A percentile compares a stretch with the other conserved stretches of the same genome.
Evolutionary conservation across 2,113 vertebrate genomes (phyloP).

Genomic region (Leuciscus idus): DNA sequence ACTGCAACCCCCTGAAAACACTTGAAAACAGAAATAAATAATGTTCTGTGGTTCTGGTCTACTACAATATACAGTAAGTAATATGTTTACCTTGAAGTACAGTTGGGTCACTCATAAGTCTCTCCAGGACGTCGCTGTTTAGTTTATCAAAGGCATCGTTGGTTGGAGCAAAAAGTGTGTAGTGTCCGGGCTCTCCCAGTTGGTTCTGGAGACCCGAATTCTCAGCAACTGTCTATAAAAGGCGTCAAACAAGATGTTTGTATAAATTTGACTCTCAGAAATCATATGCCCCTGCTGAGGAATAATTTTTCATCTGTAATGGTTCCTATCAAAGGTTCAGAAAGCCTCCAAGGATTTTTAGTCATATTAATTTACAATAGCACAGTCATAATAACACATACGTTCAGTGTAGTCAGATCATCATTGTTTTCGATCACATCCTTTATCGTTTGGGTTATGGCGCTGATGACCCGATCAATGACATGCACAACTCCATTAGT

Average conservation of each 20-base stretch:
- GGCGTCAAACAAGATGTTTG: slow-evolving; percentile 15
- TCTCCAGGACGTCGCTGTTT: slow-evolving; percentile 77
- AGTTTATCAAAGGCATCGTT: slow-evolving; percentile 87
- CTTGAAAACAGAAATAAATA: neutral
- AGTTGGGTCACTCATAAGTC: slow-evolving; percentile 84
- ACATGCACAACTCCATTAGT: slow-evolving; percentile 97
- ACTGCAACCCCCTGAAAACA: neutral
- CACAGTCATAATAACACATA: slow-evolving; percentile 64
- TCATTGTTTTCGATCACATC: slow-evolving; percentile 82
- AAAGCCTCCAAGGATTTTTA: neutral
- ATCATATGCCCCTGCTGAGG: neutral
- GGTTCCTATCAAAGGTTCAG: no score
- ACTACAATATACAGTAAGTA: neutral
- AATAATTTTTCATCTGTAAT: neutral
- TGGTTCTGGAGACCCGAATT: slow-evolving; percentile 80
- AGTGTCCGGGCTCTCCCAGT: slow-evolving; percentile 86
- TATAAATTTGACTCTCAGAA: neutral
- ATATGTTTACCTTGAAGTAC: slow-evolving; percentile 83
- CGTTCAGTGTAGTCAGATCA: slow-evolving; percentile 84
- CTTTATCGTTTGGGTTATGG: slow-evolving; percentile 83
- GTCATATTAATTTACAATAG: neutral
- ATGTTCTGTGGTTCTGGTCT: neutral
- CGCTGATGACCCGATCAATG: slow-evolving; percentile 87
- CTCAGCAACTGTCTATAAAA: slow-evolving; percentile 76
- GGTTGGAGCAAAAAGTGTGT: slow-evolving; percentile 93